phyloP scores from a whole-genome alignment of 2,888 invertebrate species.

The Glaucopsyche alexis region DNA sequence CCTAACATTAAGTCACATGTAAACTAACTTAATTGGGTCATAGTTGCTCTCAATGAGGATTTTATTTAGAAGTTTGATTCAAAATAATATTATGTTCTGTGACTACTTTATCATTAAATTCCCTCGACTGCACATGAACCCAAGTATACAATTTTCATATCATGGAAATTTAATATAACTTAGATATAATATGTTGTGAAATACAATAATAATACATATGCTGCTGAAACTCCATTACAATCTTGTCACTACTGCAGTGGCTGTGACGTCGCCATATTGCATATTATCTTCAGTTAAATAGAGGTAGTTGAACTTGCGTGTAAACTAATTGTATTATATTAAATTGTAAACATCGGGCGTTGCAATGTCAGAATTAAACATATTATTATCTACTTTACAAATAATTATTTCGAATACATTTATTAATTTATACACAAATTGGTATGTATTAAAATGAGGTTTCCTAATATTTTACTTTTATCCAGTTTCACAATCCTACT shows the following conservation, averaged over 20 bases:
- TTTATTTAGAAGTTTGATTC: no score
- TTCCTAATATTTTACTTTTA: no score
- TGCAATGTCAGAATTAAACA: background rate
- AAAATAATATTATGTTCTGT: background rate
- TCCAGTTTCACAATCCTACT: no score
- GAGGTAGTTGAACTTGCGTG: background rate
- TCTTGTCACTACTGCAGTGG: conserved; percentile 2
- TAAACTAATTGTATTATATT: conserved; percentile 1
- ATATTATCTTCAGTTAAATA: conserved; percentile 2
- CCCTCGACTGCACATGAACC: background rate
- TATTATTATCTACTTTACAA: background rate
- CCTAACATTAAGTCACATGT: no score
- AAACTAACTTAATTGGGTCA: no score
- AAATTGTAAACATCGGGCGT: background rate
- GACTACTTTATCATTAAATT: background rate
- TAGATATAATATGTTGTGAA: background rate
- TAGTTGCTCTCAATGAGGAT: no score
- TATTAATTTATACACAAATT: background rate
- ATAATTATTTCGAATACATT: background rate
- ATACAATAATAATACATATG: background rate
- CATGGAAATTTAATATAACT: background rate
- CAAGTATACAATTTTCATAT: background rate
- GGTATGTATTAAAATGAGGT: no score
- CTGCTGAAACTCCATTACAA: background rate
- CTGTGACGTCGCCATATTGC: conserved; percentile 6